Evolutionary conservation across 2,888 invertebrate genomes (phyloP).

Genomic region (Zonitis immaculata): DNA sequence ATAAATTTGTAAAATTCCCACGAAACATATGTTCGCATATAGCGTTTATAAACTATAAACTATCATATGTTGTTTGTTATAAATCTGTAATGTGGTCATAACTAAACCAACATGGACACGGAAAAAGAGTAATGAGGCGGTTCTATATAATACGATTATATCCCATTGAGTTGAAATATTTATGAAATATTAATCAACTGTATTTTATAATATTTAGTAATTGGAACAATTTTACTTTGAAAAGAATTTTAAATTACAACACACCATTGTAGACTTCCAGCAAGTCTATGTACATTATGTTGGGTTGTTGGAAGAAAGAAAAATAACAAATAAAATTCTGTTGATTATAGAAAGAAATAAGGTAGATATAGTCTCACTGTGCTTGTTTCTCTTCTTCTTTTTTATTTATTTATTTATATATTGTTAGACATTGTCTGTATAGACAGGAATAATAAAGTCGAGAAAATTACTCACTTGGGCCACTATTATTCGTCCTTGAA

Average conservation of each 20-base stretch:
- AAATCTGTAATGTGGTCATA: slow-evolving; percentile 13
- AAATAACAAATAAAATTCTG: slow-evolving; percentile 10
- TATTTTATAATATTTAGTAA: slow-evolving; percentile 6
- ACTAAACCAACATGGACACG: slow-evolving; percentile 8
- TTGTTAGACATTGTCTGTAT: too few species aligned
- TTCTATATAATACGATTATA: slow-evolving; percentile 8
- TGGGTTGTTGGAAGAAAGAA: too few species aligned
- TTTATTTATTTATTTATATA: too few species aligned
- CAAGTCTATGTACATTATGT: too few species aligned
- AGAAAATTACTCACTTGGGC: slow-evolving; percentile 16
- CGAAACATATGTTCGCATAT: not conserved
- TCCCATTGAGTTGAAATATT: too few species aligned
- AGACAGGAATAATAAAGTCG: slow-evolving; percentile 19
- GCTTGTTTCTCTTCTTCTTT: not conserved
- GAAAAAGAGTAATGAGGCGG: slow-evolving; percentile 16
- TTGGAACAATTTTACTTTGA: not conserved
- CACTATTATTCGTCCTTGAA: slow-evolving; percentile 14
- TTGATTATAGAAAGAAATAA: slow-evolving; percentile 12
- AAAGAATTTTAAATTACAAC: not conserved
- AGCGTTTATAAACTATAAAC: not conserved
- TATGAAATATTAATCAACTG: too few species aligned
- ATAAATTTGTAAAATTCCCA: not conserved
- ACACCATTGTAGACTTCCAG: too few species aligned
- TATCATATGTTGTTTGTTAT: too few species aligned
- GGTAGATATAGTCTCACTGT: not conserved